Conservation (phyloP, 2,113 vertebrate species). For the Bos indicus region DNA sequence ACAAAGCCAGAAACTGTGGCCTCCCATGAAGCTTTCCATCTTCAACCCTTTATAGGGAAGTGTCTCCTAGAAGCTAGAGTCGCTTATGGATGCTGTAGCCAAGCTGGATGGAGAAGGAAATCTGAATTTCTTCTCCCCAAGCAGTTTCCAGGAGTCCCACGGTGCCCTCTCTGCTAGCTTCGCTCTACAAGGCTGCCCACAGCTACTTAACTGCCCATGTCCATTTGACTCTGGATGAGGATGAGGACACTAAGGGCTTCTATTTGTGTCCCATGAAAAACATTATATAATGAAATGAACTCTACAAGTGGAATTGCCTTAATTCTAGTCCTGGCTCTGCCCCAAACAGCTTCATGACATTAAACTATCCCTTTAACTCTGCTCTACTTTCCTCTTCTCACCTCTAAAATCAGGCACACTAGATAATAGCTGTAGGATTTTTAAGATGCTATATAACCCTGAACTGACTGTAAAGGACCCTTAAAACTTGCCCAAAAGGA, state of each 20-base stretch:
- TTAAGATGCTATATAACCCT: not conserved
- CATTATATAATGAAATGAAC: not conserved
- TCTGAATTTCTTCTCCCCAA: not conserved
- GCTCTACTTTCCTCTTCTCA: not conserved
- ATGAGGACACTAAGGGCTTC: not conserved
- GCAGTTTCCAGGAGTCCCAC: not conserved
- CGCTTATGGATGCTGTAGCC: not conserved
- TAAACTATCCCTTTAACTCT: not conserved
- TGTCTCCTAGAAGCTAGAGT: not conserved
- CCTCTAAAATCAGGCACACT: not conserved
- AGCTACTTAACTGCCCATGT: not conserved
- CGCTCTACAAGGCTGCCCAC: not conserved
- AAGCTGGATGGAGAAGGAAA: not conserved
- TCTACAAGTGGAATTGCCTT: not conserved
- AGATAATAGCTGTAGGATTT: not conserved
- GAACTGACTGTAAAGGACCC: not conserved
- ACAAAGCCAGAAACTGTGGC: not conserved
- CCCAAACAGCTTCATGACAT: not conserved
- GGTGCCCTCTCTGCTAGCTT: not conserved
- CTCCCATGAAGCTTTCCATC: not conserved
- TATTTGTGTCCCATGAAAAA: not conserved
- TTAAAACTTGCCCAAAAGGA: not conserved
- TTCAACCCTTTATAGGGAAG: not conserved
- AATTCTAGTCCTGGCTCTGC: not conserved
- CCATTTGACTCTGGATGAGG: not conserved